These are phyloP conservation scores for Platycercus adscitus DNA, from an alignment of 2,113 vertebrate species.

Conservation along the genomic window DNA sequence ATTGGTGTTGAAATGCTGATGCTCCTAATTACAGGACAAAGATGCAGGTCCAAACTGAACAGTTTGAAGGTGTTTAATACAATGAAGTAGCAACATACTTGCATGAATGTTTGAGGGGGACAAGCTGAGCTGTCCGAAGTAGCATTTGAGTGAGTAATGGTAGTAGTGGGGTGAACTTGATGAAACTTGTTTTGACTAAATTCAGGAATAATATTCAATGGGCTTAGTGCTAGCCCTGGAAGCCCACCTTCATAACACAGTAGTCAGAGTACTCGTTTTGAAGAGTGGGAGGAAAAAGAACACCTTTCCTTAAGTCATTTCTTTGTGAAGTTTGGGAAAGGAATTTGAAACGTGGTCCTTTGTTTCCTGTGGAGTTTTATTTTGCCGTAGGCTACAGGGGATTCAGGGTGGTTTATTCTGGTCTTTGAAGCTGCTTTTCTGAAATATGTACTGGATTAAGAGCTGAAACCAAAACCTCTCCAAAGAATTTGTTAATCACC, in stretches of 20 bases:
- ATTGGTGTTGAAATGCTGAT: neutral
- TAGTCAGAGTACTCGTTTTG: neutral
- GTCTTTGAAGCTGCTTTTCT: conserved; percentile 4
- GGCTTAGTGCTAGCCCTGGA: neutral
- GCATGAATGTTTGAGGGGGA: neutral
- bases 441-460: conserved; percentile 11
- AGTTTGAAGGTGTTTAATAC: neutral
- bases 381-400: neutral
- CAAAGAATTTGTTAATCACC: neutral
- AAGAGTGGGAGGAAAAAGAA: neutral
- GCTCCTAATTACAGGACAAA: neutral
- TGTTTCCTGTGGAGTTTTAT: neutral
- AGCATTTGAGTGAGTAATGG: neutral
- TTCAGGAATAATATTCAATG: neutral
- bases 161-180: neutral
- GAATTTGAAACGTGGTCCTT: neutral
- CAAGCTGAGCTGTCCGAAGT: neutral
- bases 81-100: neutral
- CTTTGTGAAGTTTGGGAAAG: neutral
- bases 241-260: neutral
- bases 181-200: neutral
- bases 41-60: neutral
- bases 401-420: conserved; percentile 6
- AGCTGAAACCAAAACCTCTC: conserved; percentile 10
- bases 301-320: neutral